phyloP scores from a whole-genome alignment of 2,113 vertebrate species.

The Columba livia region DNA sequence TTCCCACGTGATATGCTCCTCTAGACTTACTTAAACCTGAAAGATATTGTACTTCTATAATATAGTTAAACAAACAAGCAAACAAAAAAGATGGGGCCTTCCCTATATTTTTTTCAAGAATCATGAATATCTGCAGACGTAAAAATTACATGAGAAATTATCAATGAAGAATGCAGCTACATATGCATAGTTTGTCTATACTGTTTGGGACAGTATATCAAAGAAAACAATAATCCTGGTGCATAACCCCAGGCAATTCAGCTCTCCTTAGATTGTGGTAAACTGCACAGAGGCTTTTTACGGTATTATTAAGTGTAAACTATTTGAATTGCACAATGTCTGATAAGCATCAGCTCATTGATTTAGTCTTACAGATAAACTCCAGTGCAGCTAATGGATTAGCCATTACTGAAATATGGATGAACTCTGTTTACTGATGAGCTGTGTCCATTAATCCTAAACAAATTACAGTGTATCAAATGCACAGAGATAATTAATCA shows the following conservation, averaged over 20 bases:
- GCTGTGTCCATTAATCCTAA: conserved; percentile 26
- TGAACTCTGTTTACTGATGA: neutral
- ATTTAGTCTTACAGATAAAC: conserved; percentile 6
- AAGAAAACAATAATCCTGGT: neutral
- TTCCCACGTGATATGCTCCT: neutral
- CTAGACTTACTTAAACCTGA: neutral
- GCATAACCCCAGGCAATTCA: neutral
- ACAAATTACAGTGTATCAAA: conserved; percentile 24
- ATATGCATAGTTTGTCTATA: neutral
- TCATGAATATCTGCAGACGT: neutral
- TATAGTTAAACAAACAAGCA: neutral
- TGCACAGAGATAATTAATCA: neutral
- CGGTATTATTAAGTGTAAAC: neutral
- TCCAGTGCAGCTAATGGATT: neutral
- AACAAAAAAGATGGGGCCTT: neutral
- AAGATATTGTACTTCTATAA: neutral
- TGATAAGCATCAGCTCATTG: neutral
- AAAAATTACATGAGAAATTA: neutral
- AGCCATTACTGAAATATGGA: conserved; percentile 1
- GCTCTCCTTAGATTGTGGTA: neutral
- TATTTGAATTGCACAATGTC: neutral
- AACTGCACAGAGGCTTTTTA: neutral
- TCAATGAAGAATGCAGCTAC: neutral
- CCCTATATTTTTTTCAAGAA: neutral
- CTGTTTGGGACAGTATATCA: neutral